Evolutionary conservation across 2,113 vertebrate species (phyloP), one percentile per base, ranked within the genome.

Genomic region (Zapornia atra): DNA sequence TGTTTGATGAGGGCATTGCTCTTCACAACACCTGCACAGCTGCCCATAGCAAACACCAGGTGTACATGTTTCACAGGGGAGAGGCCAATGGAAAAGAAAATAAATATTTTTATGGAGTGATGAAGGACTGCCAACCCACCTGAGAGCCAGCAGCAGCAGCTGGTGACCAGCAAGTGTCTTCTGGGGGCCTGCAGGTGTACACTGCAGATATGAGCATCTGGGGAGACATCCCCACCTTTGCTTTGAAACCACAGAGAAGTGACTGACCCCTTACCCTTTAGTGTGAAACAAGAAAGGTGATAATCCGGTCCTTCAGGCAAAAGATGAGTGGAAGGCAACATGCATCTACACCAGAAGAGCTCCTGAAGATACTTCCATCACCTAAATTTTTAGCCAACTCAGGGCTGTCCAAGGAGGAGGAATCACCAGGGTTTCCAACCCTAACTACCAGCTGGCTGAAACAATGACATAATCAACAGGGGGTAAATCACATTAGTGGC

Each of bases 31-130:
- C 11, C 46, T 75, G 12, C 4, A 2, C 15, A 21, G 8, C 1
- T 12, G 25, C 36, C 66, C 15, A 13, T 4, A 48, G 60, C 63
- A 77, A 81, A 53, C 25, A 44, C 15, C 21, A 63, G 46, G 31
- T 3, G 0, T 2, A 25, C 0, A 0, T 18, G 10, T 51, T 73
- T 71, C 2, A 1, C 9, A 38, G n/a, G 4, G 10, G 21, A 42
- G 56, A 72, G 63, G 24, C 33, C 48, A 54, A 77, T 29, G 59
- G 64, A 86, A 22, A 2, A 60, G 64, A 86, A 22, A 2, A 60
- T 48, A 51, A 56, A 20, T 70, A 33, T 14, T 56, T 90, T 88
- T 51, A 29, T 36, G 24, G n/a, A 56, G 40, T 51, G n/a, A 59
- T 0, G 0, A 86, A 83, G 13, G 48, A 21, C 20, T 48, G 21